Evolutionary conservation across 1,140 invertebrate genomes (phyloP).

Genomic region (Chrysomallon squamiferum): DNA sequence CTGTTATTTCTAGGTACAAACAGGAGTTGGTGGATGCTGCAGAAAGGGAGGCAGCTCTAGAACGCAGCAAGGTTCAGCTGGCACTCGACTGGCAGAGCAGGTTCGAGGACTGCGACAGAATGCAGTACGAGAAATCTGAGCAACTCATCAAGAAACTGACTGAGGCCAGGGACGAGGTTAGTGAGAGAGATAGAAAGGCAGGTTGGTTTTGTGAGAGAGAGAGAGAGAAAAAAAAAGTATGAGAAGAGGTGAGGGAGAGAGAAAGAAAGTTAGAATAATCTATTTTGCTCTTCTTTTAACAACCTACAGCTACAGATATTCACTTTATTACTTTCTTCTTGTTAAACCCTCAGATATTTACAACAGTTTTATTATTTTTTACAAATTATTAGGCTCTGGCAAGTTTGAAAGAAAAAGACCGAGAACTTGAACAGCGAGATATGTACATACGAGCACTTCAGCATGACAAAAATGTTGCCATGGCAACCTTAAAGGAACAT

Average conservation of each 20-base stretch:
- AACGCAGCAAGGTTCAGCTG: constrained; percentile 51
- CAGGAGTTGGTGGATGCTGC: constrained; percentile 49
- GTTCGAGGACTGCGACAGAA: constrained; percentile 50
- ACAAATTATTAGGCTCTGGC: constrained; percentile 44
- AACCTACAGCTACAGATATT: no score
- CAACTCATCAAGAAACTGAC: constrained; percentile 55
- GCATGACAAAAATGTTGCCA: constrained; percentile 42
- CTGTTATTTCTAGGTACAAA: constrained; percentile 55
- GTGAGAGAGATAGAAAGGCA: neutral
- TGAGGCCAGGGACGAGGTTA: constrained; percentile 50
- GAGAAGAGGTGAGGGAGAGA: no score
- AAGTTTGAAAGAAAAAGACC: constrained; percentile 42
- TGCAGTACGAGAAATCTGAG: constrained; percentile 56
- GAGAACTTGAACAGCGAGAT: constrained; percentile 48
- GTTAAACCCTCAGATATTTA: no score
- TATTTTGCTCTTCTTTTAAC: no score
- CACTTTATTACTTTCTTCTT: no score
- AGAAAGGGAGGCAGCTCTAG: constrained; percentile 48
- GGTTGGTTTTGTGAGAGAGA: neutral
- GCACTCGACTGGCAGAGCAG: constrained; percentile 61
- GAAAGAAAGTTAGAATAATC: no score
- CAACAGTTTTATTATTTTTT: no score
- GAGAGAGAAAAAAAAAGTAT: no score
- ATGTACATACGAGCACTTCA: constrained; percentile 41
- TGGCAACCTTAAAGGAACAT: constrained; percentile 54